Conservation (phyloP, 2,797 vertebrate genomes). For the Orientallactaga sibirica region DNA sequence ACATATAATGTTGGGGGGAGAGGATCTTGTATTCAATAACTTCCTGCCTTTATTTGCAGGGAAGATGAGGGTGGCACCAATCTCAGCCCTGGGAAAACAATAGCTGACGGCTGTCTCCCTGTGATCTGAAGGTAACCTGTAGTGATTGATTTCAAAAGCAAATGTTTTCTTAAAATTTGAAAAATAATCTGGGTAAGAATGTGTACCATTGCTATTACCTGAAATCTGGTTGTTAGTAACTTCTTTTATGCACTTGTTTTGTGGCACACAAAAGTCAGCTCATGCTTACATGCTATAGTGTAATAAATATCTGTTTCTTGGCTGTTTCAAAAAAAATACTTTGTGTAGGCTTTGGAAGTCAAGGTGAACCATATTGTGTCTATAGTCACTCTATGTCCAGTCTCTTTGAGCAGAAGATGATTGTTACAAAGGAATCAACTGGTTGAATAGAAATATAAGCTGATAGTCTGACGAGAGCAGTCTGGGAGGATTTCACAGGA, state of each 20-base stretch:
- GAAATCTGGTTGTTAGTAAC: not conserved
- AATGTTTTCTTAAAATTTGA: slow-evolving; percentile 10
- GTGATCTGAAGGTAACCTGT: not conserved
- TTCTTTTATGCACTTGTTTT: not conserved
- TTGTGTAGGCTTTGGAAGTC: not conserved
- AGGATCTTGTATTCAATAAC: not conserved
- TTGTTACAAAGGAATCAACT: not conserved
- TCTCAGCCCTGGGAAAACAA: not conserved
- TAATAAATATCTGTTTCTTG: not conserved
- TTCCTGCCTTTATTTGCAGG: not conserved
- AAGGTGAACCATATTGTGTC: not conserved
- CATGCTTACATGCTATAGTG: not conserved
- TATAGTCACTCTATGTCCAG: not conserved
- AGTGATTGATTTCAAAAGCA: slow-evolving; percentile 25
- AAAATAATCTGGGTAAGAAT: slow-evolving; percentile 12
- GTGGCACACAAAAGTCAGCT: not conserved
- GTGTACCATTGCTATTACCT: not conserved
- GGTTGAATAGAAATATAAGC: not conserved
- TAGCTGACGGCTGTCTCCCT: not conserved
- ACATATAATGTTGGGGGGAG: no score
- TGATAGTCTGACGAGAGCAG: not conserved
- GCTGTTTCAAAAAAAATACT: not conserved
- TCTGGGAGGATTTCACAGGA: not conserved
- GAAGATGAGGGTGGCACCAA: no score
- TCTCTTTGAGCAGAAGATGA: slow-evolving; percentile 33